A percentile compares a stretch with the other conserved stretches of the same genome.
phyloP scores from a whole-genome alignment of 2,888 invertebrate species.

The Atethmia centrago region DNA sequence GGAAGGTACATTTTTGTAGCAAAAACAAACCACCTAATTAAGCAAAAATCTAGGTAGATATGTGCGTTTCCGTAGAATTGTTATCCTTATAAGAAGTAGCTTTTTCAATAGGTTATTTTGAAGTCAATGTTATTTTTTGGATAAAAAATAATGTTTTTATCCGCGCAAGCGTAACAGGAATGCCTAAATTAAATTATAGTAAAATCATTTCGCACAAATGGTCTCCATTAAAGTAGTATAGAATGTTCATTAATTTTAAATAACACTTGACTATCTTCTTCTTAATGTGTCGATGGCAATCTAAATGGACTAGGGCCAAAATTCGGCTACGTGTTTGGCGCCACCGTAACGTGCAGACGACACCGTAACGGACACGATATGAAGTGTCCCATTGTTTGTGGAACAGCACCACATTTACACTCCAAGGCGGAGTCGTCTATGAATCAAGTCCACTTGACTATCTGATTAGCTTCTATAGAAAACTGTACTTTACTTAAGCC shows the following conservation, averaged over 20 bases:
- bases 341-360: no score
- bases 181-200: neutral
- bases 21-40: no score
- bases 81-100: neutral
- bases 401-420: no score
- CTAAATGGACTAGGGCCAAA: no score
- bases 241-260: neutral
- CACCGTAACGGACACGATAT: no score
- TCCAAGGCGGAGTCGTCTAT: no score
- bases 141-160: neutral
- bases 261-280: neutral
- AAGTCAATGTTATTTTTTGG: neutral
- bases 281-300: no score
- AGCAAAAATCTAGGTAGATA: no score
- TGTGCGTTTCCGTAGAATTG: neutral
- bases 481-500: slow-evolving; percentile 4
- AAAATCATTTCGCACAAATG: neutral
- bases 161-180: slow-evolving; percentile 13
- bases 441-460: neutral
- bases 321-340: no score
- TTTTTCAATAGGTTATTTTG: neutral
- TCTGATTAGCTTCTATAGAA: neutral
- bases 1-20: neutral
- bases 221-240: neutral
- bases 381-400: no score